A percentile compares a stretch with the other conserved stretches of the same genome.
Evolutionary conservation across 64 coral and sea anemone genomes (phyloP).

Genomic region (Montipora capricornis): DNA sequence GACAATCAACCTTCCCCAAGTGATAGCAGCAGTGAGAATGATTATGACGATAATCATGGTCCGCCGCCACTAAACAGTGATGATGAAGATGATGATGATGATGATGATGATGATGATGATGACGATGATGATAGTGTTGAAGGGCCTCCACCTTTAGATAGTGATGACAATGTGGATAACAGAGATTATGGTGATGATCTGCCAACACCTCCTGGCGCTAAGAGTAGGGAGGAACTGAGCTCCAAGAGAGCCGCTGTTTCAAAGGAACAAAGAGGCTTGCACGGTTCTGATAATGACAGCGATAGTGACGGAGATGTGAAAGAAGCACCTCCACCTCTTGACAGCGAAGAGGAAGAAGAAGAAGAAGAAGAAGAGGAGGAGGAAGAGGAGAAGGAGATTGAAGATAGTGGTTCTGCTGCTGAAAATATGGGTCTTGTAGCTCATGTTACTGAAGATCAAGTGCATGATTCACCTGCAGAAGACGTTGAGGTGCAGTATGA

Average conservation of each 20-base stretch:
- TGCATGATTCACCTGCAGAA: constrained; percentile 11
- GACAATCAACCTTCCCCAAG: constrained; percentile 9
- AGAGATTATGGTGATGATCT: constrained; percentile 2
- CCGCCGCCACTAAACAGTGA: constrained; percentile 49
- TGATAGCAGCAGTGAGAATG: constrained; percentile 20
- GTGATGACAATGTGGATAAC: constrained; percentile 1
- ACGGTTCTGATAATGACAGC: not conserved
- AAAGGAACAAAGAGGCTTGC: not conserved
- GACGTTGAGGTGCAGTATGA: not conserved
- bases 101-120: constrained; percentile 63
- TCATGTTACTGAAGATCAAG: not conserved
- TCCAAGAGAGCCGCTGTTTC: not conserved
- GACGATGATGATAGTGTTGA: constrained; percentile 22
- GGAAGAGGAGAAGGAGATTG: constrained; percentile 39
- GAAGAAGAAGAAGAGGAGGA: not conserved
- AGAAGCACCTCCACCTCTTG: constrained; percentile 70
- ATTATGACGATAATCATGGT: constrained; percentile 13
- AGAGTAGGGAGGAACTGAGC: constrained; percentile 1
- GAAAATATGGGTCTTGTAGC: constrained; percentile 10
- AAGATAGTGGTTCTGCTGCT: not conserved
- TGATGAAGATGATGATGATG: constrained; percentile 57
- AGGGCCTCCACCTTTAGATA: constrained; percentile 36
- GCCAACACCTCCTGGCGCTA: not conserved
- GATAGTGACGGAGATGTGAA: constrained; percentile 52
- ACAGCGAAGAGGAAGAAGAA: constrained; percentile 40